Base-by-base conservation (phyloP, 2,113 vertebrate genomes). In the Pycnonotus jocosus region DNA sequence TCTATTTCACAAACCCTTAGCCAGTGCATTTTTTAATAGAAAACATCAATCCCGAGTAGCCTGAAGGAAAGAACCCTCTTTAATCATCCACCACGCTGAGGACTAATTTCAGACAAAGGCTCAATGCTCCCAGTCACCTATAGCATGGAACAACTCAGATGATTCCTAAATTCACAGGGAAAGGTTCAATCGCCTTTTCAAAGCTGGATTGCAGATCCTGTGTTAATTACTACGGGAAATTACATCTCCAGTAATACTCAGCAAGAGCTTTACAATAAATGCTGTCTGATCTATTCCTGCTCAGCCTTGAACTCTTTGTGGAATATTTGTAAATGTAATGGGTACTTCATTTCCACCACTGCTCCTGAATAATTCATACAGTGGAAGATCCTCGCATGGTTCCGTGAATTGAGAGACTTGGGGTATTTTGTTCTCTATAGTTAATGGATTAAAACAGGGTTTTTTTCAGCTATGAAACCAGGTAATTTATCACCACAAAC, bases 301-400 rank as follows among this genome's bases (percentile, higher is more conserved):
- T 94, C 90, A 92, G 92, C 93, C 94, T 74, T 88, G 91, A 64
- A 92, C 96, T 96, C 92, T 95, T 79, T 90, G 80, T 94, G 84
- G 92, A 96, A 97, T 97, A 93, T 93, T 88, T 97, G 93, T 96
- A 94, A 95, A 97, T 71, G 87, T 93, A 97, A 97, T 94, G 93
- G 96, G 88, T 93, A 96, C 76, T 96, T 66, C 79, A 81, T 82
- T 87, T 95, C 83, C 84, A 74, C 84, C 76, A 27, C 80, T 68
- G 71, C 93, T 94, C 74, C 90, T 97, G 95, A 96, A 96, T 97
- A 96, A 97, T 96, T 96, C 93, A 97, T 87, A 15, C 11, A 24
- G 27, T 69, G 77, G 56, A 89, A 94, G 91, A 93, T 93, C 90
- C 94, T 94, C 56, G 86, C 86, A 56, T 33, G 92, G 92, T 82